Percentiles rank a stretch among this genome's conserved stretches.
Evolutionary conservation across 2,888 invertebrate genomes (phyloP).

Genomic region (Alentia gelatinosa): DNA sequence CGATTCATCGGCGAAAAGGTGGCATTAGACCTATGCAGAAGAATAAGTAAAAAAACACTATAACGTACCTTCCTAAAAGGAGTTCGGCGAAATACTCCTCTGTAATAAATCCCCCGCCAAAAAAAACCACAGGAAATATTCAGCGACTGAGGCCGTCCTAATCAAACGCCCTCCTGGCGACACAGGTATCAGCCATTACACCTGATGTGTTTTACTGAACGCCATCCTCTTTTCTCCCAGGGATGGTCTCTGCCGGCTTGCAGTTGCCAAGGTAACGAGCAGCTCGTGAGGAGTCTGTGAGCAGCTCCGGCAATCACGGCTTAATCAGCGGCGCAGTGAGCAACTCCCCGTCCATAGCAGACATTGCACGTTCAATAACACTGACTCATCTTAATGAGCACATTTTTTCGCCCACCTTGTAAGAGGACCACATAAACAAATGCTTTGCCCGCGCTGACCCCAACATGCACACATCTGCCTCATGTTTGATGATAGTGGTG

Average conservation of each 20-base stretch:
- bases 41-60: no score
- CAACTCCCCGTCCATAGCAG: background rate
- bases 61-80: no score
- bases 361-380: background rate
- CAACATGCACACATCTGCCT: no score
- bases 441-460: no score
- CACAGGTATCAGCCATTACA: background rate
- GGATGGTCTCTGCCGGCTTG: background rate
- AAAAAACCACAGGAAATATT: background rate
- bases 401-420: background rate
- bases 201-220: background rate
- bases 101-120: no score
- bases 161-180: background rate
- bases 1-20: no score
- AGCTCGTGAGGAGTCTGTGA: background rate
- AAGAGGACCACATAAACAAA: no score
- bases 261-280: background rate
- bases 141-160: background rate
- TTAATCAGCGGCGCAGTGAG: background rate
- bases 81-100: no score
- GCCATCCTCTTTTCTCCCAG: background rate
- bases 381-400: background rate
- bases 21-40: no score
- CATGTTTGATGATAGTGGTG: no score
- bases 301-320: background rate